phyloP scores from a whole-genome alignment of 2,888 invertebrate species.

The Catotricha subobsoleta region DNA sequence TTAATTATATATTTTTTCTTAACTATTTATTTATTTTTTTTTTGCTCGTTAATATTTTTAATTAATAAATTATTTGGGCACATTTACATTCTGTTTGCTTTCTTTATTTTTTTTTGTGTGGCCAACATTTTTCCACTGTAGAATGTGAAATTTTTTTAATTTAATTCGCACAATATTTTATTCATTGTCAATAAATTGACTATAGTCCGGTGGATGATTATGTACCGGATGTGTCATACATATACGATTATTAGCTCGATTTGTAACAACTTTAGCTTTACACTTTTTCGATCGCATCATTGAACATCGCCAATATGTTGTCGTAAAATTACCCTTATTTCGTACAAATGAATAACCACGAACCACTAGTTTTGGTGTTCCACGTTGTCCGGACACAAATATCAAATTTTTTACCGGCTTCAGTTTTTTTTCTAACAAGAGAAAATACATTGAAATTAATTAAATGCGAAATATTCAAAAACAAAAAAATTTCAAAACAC shows the following conservation, averaged over 20 bases:
- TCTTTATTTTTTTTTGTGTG: no score
- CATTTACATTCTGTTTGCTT: no score
- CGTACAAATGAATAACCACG: conserved; percentile 11
- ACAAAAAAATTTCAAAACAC: no score
- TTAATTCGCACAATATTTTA: not conserved
- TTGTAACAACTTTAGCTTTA: conserved; percentile 10
- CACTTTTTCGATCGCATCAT: conserved; percentile 9
- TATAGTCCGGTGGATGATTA: conserved; percentile 11
- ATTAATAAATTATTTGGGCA: no score
- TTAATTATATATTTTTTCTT: no score
- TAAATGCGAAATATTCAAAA: no score
- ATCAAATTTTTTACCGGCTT: conserved; percentile 5
- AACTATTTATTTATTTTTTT: no score
- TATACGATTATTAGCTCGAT: conserved; percentile 6
- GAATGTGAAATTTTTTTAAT: not conserved
- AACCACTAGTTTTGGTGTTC: conserved; percentile 8
- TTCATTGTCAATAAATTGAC: conserved; percentile 1
- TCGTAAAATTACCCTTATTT: conserved; percentile 10
- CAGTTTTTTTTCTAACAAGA: not conserved
- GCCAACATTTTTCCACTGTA: no score
- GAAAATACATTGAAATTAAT: no score
- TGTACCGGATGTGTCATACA: conserved; percentile 7
- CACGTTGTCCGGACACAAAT: conserved; percentile 9
- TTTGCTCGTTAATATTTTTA: no score
- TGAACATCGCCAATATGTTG: conserved; percentile 12